phyloP scores from a whole-genome alignment of 2,113 vertebrate genomes.

The Prinia subflava region DNA sequence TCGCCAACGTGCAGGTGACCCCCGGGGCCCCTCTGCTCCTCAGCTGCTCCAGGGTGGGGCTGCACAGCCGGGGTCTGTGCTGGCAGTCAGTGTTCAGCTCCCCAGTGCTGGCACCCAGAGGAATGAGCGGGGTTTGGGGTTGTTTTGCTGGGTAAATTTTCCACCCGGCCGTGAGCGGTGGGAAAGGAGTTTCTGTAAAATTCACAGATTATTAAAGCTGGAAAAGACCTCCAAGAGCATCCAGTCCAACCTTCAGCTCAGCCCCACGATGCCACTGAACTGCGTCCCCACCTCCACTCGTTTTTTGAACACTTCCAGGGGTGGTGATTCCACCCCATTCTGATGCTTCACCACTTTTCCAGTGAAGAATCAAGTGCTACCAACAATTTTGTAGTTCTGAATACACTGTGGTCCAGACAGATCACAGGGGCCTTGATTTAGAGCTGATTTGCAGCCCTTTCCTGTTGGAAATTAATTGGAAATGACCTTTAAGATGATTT shows the following conservation, averaged over 20 bases:
- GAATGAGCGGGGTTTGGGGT: neutral
- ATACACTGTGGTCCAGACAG: neutral
- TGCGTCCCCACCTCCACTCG: accelerated
- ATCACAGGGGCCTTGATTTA: neutral
- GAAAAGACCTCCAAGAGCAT: neutral
- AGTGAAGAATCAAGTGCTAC: neutral
- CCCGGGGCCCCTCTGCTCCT: neutral
- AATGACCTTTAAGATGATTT: too few species aligned
- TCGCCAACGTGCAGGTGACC: constrained; percentile 93
- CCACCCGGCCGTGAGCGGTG: neutral
- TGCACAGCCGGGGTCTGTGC: neutral
- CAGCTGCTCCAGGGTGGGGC: neutral
- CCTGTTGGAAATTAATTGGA: neutral
- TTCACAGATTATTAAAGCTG: neutral
- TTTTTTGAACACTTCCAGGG: neutral
- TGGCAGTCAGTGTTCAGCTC: neutral
- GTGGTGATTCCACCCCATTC: neutral
- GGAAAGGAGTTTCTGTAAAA: neutral
- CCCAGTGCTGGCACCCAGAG: neutral
- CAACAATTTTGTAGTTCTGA: neutral
- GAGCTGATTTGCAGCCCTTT: neutral
- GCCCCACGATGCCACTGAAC: neutral
- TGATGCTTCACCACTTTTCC: neutral
- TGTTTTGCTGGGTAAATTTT: neutral
- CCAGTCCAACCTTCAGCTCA: neutral